Conservation (phyloP, 2,888 invertebrate genomes). For the Phymatocera aterrima region DNA sequence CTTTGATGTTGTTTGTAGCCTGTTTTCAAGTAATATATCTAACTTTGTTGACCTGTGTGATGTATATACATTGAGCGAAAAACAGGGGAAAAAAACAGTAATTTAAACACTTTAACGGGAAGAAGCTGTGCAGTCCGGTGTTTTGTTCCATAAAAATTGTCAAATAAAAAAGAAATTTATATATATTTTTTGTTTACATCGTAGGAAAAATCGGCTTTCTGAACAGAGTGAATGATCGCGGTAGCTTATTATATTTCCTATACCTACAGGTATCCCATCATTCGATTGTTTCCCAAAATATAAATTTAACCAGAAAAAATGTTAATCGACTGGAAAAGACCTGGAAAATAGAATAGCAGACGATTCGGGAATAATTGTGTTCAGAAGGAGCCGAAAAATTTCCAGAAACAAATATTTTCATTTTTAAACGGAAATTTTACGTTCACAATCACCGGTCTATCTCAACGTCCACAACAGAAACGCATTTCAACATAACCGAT, state of each 20-base stretch:
- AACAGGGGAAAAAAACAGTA: neutral
- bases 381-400: neutral
- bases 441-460: neutral
- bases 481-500: neutral
- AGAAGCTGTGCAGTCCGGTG: too few relatives aligned
- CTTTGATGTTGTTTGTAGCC: neutral
- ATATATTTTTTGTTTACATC: too few relatives aligned
- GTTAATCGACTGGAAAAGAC: neutral
- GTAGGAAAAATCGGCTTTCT: too few relatives aligned
- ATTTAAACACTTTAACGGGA: too few relatives aligned
- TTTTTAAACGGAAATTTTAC: neutral
- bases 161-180: too few relatives aligned
- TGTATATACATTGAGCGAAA: neutral
- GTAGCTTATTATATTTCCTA: too few relatives aligned
- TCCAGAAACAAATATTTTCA: constrained; percentile 3
- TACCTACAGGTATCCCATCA: too few relatives aligned
- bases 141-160: too few relatives aligned
- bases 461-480: constrained; percentile 2
- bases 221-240: too few relatives aligned
- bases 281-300: too few relatives aligned
- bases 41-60: neutral
- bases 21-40: neutral
- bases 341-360: neutral
- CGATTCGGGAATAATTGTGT: neutral
- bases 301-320: neutral